Evolutionary conservation across 2,797 vertebrate species (phyloP).

Genomic region (Glyptemys insculpta): DNA sequence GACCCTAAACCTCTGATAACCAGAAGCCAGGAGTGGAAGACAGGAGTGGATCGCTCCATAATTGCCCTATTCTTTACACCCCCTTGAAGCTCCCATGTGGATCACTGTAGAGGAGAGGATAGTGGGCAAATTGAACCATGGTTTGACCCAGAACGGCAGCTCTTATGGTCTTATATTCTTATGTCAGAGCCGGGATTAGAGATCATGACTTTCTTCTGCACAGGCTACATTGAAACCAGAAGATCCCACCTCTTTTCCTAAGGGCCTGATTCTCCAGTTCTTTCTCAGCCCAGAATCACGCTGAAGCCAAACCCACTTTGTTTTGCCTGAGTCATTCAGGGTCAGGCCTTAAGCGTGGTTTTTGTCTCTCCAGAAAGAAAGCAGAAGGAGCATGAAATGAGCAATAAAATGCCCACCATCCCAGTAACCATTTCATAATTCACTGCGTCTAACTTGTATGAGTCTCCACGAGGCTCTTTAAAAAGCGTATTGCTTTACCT

Average conservation of each 20-base stretch:
- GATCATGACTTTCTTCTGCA: not conserved
- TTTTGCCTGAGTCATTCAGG: not conserved
- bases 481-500: not conserved
- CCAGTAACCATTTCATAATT: not conserved
- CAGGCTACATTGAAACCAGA: not conserved
- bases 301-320: not conserved
- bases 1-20: not conserved
- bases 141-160: not conserved
- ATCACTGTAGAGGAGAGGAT: not conserved
- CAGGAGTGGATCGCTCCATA: not conserved
- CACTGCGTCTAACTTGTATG: accelerated
- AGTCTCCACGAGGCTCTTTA: accelerated
- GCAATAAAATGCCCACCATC: not conserved
- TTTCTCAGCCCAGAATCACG: not conserved
- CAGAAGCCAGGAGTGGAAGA: not conserved
- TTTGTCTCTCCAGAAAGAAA: not conserved
- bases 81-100: not conserved
- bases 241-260: not conserved
- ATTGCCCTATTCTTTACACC: not conserved
- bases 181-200: accelerated
- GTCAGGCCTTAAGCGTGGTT: not conserved
- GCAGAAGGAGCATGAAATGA: not conserved
- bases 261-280: not conserved
- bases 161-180: not conserved
- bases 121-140: not conserved